Percentiles rank a stretch among this genome's conserved stretches.
These are phyloP conservation scores for Chesias legatella DNA, from an alignment of 2,888 invertebrate species.

Conservation along the genomic window DNA sequence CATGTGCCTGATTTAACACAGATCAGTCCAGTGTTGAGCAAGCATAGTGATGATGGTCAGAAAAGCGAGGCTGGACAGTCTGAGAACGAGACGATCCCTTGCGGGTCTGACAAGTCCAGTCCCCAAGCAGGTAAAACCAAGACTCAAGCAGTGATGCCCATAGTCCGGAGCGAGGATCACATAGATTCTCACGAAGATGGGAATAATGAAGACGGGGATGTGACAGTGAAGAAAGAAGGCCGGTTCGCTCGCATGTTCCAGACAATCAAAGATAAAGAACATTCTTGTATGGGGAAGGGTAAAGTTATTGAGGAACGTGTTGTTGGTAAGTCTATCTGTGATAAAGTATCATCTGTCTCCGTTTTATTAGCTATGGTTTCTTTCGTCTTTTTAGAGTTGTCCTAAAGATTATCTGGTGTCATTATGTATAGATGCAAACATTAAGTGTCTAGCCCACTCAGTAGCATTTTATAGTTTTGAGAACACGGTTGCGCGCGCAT, in stretches of 20 bases:
- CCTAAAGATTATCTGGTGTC: too few relatives aligned
- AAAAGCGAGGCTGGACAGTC: conserved; percentile 70
- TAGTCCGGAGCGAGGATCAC: conserved; percentile 68
- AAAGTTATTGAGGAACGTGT: conserved; percentile 72
- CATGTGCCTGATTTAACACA: conserved; percentile 65
- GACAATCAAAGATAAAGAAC: conserved; percentile 67
- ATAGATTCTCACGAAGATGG: conserved; percentile 50
- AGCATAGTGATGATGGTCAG: conserved; percentile 68
- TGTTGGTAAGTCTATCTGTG: conserved; percentile 57
- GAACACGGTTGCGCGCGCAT: too few relatives aligned
- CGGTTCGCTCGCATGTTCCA: conserved; percentile 68
- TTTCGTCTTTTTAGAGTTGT: too few relatives aligned
- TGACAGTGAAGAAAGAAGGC: conserved; percentile 66
- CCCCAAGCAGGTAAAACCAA: conserved; percentile 66
- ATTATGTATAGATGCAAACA: too few relatives aligned
- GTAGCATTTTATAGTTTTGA: too few relatives aligned
- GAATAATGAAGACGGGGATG: conserved; percentile 53
- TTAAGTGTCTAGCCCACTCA: too few relatives aligned
- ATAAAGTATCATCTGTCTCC: too few relatives aligned
- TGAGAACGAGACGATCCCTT: conserved; percentile 74
- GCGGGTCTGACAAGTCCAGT: conserved; percentile 73
- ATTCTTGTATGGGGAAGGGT: conserved; percentile 73
- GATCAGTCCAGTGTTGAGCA: conserved; percentile 64
- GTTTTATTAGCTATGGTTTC: too few relatives aligned
- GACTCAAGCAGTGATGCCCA: conserved; percentile 75